Evolutionary conservation across 2,797 vertebrate genomes (phyloP).

Genomic region (Lycodopsis pacificus): DNA sequence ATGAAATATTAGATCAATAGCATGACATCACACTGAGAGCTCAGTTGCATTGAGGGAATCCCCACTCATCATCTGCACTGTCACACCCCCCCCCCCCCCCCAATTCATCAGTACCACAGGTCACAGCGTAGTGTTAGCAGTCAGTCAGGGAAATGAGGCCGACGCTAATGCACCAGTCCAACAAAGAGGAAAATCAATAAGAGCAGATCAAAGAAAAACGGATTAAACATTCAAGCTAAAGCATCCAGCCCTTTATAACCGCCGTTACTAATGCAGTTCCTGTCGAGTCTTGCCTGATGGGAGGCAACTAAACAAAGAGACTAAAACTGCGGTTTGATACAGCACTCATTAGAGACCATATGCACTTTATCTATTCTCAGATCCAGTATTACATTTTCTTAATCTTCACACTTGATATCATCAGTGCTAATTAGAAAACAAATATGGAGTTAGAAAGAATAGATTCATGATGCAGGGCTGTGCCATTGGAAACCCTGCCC

Average conservation of each 20-base stretch:
- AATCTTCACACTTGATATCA: conserved; percentile 7
- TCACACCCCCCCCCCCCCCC: neutral
- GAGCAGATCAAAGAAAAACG: conserved; percentile 22
- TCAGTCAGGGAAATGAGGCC: conserved; percentile 47
- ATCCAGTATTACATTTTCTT: conserved; percentile 2
- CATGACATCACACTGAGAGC: conserved; percentile 48
- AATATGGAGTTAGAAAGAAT: neutral
- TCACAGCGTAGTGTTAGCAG: conserved; percentile 36
- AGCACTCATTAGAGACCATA: neutral
- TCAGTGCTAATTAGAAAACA: neutral
- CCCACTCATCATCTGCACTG: conserved; percentile 38
- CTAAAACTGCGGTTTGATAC: neutral
- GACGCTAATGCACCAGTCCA: conserved; percentile 59
- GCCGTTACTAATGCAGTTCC: conserved; percentile 8
- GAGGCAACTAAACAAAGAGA: neutral
- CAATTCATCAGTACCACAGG: conserved; percentile 10
- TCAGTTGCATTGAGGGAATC: conserved; percentile 70
- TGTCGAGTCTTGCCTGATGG: neutral
- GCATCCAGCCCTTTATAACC: neutral
- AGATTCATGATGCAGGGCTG: conserved; percentile 16
- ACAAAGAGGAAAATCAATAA: conserved; percentile 55
- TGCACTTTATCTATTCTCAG: neutral
- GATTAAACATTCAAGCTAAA: conserved; percentile 13
- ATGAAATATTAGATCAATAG: conserved; percentile 19
- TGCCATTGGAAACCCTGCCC: neutral